Conservation (phyloP, 2,888 invertebrate species). For the Harmothoe impar region DNA sequence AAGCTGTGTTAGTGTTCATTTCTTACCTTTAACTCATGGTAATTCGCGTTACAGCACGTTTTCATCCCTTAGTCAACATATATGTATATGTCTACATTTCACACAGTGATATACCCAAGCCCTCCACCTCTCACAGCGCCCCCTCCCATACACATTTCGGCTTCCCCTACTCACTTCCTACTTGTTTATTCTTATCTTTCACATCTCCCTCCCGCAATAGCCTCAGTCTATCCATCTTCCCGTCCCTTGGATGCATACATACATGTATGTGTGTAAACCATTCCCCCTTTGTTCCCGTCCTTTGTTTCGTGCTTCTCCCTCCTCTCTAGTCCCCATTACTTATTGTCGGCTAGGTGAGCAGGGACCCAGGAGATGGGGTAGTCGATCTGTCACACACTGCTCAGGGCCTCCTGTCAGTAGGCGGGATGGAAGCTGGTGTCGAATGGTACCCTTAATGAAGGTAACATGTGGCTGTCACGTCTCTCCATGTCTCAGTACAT, state of each 20-base stretch:
- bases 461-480: background rate
- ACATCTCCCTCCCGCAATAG: background rate
- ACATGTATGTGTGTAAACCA: background rate
- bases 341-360: background rate
- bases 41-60: no score
- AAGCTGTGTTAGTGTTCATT: no score
- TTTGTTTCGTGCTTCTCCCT: background rate
- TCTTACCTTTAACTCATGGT: no score
- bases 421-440: background rate
- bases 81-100: no score
- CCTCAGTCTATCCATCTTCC: background rate
- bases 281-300: background rate
- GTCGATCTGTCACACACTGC: background rate
- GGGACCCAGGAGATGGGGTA: no score
- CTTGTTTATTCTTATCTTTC: background rate
- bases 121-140: background rate
- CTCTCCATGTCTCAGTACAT: slow-evolving; percentile 2
- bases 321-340: background rate
- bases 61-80: no score
- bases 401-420: no score
- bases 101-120: background rate
- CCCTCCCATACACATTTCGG: no score
- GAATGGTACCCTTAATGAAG: background rate
- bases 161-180: background rate
- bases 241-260: background rate